A percentile compares a stretch with the other conserved stretches of the same genome.
These are phyloP conservation scores for Dicrurus megarhynchus DNA, from an alignment of 2,113 vertebrate genomes.

Conservation along the genomic window DNA sequence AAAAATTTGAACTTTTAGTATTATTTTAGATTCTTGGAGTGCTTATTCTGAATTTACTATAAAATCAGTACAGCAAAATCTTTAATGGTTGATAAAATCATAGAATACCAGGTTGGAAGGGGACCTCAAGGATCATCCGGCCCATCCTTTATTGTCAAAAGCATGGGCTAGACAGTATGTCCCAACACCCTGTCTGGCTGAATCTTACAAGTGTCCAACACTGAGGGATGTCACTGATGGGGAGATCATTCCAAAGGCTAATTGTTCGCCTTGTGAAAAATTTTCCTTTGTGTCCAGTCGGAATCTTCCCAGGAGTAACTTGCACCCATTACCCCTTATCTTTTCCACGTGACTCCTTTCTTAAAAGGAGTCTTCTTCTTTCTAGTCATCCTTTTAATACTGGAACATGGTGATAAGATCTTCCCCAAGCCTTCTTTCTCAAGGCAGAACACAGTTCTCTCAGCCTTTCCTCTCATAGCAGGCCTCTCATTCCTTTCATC, in stretches of 20 bases:
- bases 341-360: not conserved
- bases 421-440: not conserved
- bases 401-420: too few species aligned
- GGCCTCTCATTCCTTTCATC: not conserved
- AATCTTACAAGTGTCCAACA: not conserved
- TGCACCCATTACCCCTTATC: not conserved
- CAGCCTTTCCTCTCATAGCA: not conserved
- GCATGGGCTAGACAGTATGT: not conserved
- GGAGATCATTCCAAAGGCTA: not conserved
- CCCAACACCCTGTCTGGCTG: not conserved
- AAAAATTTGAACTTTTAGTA: not conserved
- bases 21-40: not conserved
- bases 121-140: not conserved
- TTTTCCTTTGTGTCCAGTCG: not conserved
- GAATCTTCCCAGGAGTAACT: not conserved
- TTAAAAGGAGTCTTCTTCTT: not conserved
- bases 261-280: not conserved
- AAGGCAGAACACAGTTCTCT: not conserved
- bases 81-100: not conserved
- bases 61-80: not conserved
- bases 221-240: not conserved
- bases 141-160: not conserved
- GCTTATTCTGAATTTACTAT: not conserved
- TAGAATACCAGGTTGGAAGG: not conserved
- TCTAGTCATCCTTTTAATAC: not conserved